Evolutionary conservation across 2,113 vertebrate genomes (phyloP), one percentile per base, ranked within the genome.

Genomic region (Alouatta palliata): DNA sequence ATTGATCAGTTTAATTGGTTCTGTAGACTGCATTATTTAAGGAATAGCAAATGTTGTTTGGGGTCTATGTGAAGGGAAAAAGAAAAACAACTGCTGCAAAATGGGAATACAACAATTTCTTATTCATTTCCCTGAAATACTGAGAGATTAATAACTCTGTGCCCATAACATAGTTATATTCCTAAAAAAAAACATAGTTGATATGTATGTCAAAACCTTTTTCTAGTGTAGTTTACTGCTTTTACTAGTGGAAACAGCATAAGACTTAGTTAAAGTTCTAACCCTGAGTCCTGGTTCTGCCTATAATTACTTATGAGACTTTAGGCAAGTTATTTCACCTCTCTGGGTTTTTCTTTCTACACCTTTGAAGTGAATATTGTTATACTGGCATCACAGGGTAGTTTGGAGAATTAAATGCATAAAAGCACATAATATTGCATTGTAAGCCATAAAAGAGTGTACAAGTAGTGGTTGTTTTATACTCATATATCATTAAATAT

Each of bases 291-390:
- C 30, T 93, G 61, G 27, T 45, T 96, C 70, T 96, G 40, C 14
- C 66, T 89, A 2, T 66, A 91, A 88, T 96, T 93, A 82, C 68
- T 89, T 93, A 20, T 11, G 43, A 95, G 77, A 79, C 58, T 91
- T 91, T 79, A 77, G 21, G 73, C 11, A 70, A 92, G 37, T 83
- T 91, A 82, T 71, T 91, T 95, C 89, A 80, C 47, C 32, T 88
- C 64, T 79, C 32, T 79, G 17, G 37, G 58, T 10, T 80, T 87
- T 88, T 83, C 11, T 76, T 96, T 91, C 47, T 86, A 40, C 21
- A 80, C 76, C 32, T 94, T 91, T 94, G 86, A 91, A 95, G 93
- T 89, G 16, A 70, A 91, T 91, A 73, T 79, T 88, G 35, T 93
- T 66, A 76, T 70, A 56, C 8, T 81, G n/a, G 89, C 8, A 4